Conservation (phyloP, 1,140 invertebrate species). For the Drosophila guanche region DNA sequence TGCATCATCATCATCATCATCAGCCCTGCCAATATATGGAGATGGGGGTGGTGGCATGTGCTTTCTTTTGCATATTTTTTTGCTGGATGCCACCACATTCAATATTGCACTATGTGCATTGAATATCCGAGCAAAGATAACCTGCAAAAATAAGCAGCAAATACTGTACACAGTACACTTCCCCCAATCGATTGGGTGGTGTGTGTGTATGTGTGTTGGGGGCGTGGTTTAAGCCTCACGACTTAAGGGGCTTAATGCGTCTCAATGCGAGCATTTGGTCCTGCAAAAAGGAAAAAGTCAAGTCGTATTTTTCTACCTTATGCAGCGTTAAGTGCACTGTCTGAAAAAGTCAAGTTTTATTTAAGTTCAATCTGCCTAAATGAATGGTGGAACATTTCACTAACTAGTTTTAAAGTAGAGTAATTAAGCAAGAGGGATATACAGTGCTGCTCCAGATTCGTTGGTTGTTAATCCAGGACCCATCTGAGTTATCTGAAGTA, state of each 20-base stretch:
- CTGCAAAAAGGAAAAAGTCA: neutral
- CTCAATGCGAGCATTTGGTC: neutral
- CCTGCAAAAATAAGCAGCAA: neutral
- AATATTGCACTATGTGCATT: slow-evolving; percentile 63
- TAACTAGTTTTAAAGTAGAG: neutral
- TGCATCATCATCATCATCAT: slow-evolving; percentile 37
- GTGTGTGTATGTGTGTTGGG: neutral
- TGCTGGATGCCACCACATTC: slow-evolving; percentile 48
- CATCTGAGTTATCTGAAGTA: no score
- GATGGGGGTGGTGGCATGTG: slow-evolving; percentile 1
- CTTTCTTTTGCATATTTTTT: slow-evolving; percentile 8
- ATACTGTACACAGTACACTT: neutral
- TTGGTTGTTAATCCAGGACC: no score
- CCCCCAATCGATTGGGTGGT: slow-evolving; percentile 38
- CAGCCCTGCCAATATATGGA: neutral
- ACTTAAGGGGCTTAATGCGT: slow-evolving; percentile 12
- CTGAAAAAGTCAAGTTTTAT: neutral
- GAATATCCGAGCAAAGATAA: slow-evolving; percentile 27
- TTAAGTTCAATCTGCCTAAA: neutral
- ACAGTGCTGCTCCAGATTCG: no score
- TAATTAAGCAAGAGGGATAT: no score
- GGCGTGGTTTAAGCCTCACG: slow-evolving; percentile 18
- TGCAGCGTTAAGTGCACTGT: neutral
- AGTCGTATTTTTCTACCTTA: slow-evolving; percentile 6
- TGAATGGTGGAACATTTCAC: neutral